Evolutionary conservation across 2,113 vertebrate genomes (phyloP), one percentile per base, ranked within the genome.

Genomic region (Motacilla tschutschensis): DNA sequence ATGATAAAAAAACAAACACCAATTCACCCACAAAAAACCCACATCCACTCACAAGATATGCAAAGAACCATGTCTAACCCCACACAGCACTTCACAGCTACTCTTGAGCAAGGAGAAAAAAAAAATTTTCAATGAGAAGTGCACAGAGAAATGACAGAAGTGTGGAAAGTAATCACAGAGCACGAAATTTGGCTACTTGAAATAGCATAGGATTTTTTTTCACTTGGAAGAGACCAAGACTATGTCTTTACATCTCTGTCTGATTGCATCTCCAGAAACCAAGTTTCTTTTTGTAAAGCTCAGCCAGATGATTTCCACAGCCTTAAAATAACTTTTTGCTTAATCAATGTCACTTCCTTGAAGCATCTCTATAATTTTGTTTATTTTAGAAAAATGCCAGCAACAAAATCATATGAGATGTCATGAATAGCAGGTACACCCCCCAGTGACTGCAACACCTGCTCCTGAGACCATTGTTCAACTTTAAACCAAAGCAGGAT

Each of bases 251-350:
- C 8, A 58, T 72, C 46, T 87, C 74, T 38, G 35, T 35, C 58
- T 92, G 85, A 89, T 14, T 91, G 36, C 78, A 86, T 46, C 63
- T 69, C 66, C 71, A 92, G 78, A 87, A 92, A 58, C 14, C 19
- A 18, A 74, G 46, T 20, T 80, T 51, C 63, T 69, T 86, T 83
- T 70, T 16, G 22, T 60, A 57, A 89, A 83, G 21, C 91, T 88
- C 64, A 87, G 51, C 26, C 62, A 72, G 77, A 78, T 82, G 18
- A 92, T 79, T 79, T 84, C 51, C 89, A 88, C 1, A 0, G 44
- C 41, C 91, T 89, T 80, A 91, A 94, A 90, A 94, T 91, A 95
- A 86, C 66, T 60, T 89, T 62, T 69, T 63, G n/a, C 66, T 89
- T 89, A 81, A 94, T 89, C 85, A 89, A 31, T 86, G 83, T 69